Evolutionary conservation across 2,797 vertebrate genomes (phyloP).

Genomic region (Oreonectes daqikongensis): DNA sequence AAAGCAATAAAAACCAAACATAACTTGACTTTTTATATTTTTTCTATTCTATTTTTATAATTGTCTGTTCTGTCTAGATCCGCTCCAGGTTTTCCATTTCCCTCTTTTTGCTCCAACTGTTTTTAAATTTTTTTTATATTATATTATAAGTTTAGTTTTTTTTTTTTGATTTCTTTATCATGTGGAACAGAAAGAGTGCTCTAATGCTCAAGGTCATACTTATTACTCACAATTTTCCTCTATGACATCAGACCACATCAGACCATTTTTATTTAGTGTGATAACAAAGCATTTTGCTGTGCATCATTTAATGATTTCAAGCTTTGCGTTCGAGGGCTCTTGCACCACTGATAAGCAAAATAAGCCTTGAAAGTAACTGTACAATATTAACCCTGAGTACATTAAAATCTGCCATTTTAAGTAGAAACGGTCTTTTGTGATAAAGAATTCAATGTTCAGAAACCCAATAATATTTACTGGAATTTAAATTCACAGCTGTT

Average conservation of each 20-base stretch:
- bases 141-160: background rate
- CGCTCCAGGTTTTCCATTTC: background rate
- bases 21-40: too few relatives aligned
- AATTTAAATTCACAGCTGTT: slow-evolving; percentile 13
- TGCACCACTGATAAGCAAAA: slow-evolving; percentile 5
- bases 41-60: too few relatives aligned
- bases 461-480: slow-evolving; percentile 3
- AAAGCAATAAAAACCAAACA: too few relatives aligned
- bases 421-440: background rate
- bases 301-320: slow-evolving; percentile 8
- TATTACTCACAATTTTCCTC: slow-evolving; percentile 4
- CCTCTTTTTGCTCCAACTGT: background rate
- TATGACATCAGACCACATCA: slow-evolving; percentile 4
- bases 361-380: background rate
- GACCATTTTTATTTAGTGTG: slow-evolving; percentile 1
- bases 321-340: background rate
- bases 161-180: slow-evolving; percentile 9
- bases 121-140: too few relatives aligned
- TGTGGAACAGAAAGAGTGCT: slow-evolving; percentile 23
- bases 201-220: slow-evolving; percentile 36
- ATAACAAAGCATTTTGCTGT: slow-evolving; percentile 18
- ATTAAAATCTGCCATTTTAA: background rate
- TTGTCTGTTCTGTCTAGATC: too few relatives aligned
- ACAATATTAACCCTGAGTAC: background rate
- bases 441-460: background rate